phyloP scores from a whole-genome alignment of 2,888 invertebrate genomes.

The Megaustenia siamemsis region DNA sequence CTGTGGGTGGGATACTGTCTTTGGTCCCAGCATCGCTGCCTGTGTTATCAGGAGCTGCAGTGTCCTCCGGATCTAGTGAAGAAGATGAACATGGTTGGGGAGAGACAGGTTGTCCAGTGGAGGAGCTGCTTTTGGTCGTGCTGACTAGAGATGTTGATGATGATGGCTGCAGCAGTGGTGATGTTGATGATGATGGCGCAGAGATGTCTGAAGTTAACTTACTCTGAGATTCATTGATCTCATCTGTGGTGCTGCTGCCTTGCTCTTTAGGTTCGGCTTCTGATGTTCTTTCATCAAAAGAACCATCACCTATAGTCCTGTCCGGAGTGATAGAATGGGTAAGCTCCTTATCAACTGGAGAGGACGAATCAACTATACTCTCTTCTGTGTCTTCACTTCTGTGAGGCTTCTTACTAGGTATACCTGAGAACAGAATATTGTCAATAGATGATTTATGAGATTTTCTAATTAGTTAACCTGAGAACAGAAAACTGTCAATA shows the following conservation, averaged over 20 bases:
- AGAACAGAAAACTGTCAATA: no score
- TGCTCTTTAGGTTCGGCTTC: slow-evolving; percentile 31
- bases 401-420: not conserved
- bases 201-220: slow-evolving; percentile 10
- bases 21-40: not conserved
- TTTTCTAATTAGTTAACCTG: no score
- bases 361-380: not conserved
- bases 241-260: slow-evolving; percentile 21
- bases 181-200: slow-evolving; percentile 29
- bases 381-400: slow-evolving; percentile 29
- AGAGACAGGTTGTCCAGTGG: slow-evolving; percentile 33
- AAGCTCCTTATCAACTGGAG: slow-evolving; percentile 3
- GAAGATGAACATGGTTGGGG: slow-evolving; percentile 42
- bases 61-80: slow-evolving; percentile 30
- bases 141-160: slow-evolving; percentile 29
- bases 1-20: not conserved
- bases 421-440: slow-evolving; percentile 11
- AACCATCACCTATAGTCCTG: not conserved
- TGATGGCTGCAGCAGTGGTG: not conserved
- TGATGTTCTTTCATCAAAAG: slow-evolving; percentile 1
- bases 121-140: not conserved
- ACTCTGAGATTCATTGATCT: not conserved
- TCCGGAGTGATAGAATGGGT: not conserved
- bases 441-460: no score
- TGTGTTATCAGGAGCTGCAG: not conserved